Conservation (phyloP, 2,888 invertebrate species). For the Mesopsocus fuscifrons region DNA sequence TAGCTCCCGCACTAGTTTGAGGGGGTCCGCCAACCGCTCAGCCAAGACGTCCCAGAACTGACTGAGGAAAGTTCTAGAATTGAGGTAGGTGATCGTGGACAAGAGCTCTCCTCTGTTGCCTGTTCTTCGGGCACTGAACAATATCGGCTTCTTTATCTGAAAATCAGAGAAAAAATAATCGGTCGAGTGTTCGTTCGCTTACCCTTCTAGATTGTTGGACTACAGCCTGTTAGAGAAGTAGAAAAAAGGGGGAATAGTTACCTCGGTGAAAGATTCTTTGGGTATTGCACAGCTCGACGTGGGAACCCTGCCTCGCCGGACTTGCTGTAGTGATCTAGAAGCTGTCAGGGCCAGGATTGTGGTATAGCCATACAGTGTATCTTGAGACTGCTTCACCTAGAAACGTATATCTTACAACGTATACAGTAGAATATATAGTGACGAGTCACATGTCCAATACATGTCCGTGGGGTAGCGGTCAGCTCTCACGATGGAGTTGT, state of each 20-base stretch:
- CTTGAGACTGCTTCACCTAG: too few species aligned
- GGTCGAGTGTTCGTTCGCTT: too few species aligned
- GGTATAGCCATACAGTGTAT: not conserved
- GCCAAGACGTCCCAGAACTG: constrained; percentile 47
- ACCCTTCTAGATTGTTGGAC: too few species aligned
- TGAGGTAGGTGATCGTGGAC: not conserved
- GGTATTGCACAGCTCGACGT: too few species aligned
- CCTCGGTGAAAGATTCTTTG: too few species aligned
- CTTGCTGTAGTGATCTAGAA: not conserved
- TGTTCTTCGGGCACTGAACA: not conserved
- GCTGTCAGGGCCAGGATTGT: not conserved
- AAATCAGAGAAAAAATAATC: not conserved
- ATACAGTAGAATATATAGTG: too few species aligned
- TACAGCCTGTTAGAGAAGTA: too few species aligned
- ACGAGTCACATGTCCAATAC: too few species aligned
- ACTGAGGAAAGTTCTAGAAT: constrained; percentile 14
- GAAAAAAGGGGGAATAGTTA: too few species aligned
- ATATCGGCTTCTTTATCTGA: not conserved
- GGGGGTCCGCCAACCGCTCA: constrained; percentile 33
- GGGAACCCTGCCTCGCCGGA: not conserved
- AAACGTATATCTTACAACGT: too few species aligned
- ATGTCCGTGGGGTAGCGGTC: too few species aligned
- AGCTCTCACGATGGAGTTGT: too few species aligned
- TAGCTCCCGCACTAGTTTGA: constrained; percentile 33
- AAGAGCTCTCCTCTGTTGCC: not conserved